Base-by-base conservation (phyloP, 2,888 invertebrate genomes). In the Ceraclea dissimilis region DNA sequence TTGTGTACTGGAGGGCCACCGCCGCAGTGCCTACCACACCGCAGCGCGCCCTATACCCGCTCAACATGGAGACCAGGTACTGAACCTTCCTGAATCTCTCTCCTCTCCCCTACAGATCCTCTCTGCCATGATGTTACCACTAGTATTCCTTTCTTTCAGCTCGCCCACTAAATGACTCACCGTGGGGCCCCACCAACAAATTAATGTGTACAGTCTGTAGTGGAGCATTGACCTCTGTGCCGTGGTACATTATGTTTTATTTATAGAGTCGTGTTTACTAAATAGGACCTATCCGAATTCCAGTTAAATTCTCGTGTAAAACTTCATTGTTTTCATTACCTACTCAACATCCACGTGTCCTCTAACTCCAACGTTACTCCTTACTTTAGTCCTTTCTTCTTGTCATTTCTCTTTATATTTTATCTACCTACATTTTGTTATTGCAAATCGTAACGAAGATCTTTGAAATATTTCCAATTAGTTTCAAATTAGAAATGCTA, bases 61-160 rank as follows among this genome's bases (percentile, higher is more conserved):
- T 57, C 59, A 57, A 57, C 61, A 61, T 61, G 61, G 61, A 61
- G 54, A 61, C 61, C 57, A 61, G 61, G 61, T 61, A 57, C 53
- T 26, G 49, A 31, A 26, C n/a, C n/a, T n/a, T n/a, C n/a, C n/a
- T n/a, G n/a, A n/a, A n/a, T n/a, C n/a, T n/a, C 6, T 19, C 44
- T 18, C 52, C 44, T 43, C 22, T 34, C 48, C n/a, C 16, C 19
- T n/a, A n/a, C n/a, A n/a, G n/a, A n/a, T 11, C 52, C 22, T 11
- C n/a, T 13, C 13, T 19, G 34, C 17, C 33, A 8, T 18, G 2
- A 2, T 33, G 16, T 50, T 17, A n/a, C 13, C 2, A 8, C 16
- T 13, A 22, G n/a, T 10, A 4, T n/a, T 47, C 20, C 47, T 47
- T 47, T 19, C 21, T 47, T 20, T 17, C 21, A 2, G 11, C 21